phyloP scores from a whole-genome alignment of 2,888 invertebrate genomes.

The Trichopria drosophilae region DNA sequence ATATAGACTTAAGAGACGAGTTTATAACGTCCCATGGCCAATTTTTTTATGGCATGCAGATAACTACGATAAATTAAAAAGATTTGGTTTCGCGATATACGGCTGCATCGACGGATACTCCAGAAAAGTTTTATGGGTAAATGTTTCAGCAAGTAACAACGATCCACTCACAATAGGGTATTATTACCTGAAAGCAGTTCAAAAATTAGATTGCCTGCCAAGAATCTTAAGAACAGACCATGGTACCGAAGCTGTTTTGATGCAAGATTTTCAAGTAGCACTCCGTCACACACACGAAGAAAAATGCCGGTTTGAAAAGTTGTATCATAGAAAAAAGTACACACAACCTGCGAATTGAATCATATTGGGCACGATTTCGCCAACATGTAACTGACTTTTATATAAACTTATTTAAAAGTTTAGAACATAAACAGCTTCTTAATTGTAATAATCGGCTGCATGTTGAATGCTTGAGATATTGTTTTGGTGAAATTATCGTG shows the following conservation, averaged over 20 bases:
- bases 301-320: slow-evolving; percentile 21
- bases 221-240: slow-evolving; percentile 19
- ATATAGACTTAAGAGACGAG: slow-evolving; percentile 6
- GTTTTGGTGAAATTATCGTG: slow-evolving; percentile 20
- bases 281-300: slow-evolving; percentile 15
- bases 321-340: slow-evolving; percentile 27
- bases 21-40: slow-evolving; percentile 8
- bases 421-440: slow-evolving; percentile 12
- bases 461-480: slow-evolving; percentile 18
- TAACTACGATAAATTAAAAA: slow-evolving; percentile 14
- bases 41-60: slow-evolving; percentile 20
- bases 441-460: slow-evolving; percentile 13
- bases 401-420: slow-evolving; percentile 27
- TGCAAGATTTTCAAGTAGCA: slow-evolving; percentile 20
- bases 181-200: slow-evolving; percentile 21
- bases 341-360: slow-evolving; percentile 28
- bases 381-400: slow-evolving; percentile 20
- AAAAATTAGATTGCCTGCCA: slow-evolving; percentile 21
- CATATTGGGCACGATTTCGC: slow-evolving; percentile 25
- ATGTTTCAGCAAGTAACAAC: too few relatives aligned
- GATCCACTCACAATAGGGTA: neutral
- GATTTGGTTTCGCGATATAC: slow-evolving; percentile 10
- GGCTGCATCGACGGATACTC: too few relatives aligned
- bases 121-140: too few relatives aligned
- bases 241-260: slow-evolving; percentile 18